Evolutionary conservation across 2,888 invertebrate species (phyloP).

Genomic region (Eristalis intricaria): DNA sequence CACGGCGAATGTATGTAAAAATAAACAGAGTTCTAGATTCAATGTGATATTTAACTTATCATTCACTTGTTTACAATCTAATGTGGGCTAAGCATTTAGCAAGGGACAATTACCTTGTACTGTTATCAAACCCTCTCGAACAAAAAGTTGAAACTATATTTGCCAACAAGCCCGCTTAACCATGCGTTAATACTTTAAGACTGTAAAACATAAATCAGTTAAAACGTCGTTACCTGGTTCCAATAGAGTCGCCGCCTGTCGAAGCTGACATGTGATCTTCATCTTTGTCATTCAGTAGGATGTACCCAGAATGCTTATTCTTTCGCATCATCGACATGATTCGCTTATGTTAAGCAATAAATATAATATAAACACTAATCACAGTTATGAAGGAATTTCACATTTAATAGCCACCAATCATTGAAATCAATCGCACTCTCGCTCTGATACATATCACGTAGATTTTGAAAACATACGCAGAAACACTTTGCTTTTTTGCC

Average conservation of each 20-base stretch:
- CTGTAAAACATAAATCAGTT: neutral
- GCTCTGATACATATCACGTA: slow-evolving; percentile 30
- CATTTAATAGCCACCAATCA: neutral
- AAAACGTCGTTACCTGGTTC: slow-evolving; percentile 52
- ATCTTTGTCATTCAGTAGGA: slow-evolving; percentile 51
- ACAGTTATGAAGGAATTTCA: slow-evolving; percentile 3
- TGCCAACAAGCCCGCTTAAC: neutral
- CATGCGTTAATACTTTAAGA: too few species aligned
- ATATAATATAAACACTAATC: slow-evolving; percentile 8
- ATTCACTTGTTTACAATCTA: neutral
- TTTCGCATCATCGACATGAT: slow-evolving; percentile 49
- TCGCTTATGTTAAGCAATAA: neutral
- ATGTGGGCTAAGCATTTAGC: neutral
- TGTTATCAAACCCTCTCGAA: too few species aligned
- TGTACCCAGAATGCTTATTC: slow-evolving; percentile 60
- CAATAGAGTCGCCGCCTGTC: slow-evolving; percentile 30
- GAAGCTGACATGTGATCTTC: slow-evolving; percentile 37
- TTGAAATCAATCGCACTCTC: slow-evolving; percentile 45
- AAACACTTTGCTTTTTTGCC: slow-evolving; percentile 2
- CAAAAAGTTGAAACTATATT: neutral
- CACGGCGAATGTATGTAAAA: neutral
- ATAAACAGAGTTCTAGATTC: neutral
- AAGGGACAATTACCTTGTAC: too few species aligned
- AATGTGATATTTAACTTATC: neutral
- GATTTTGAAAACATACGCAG: neutral